Evolutionary conservation across 2,888 invertebrate genomes (phyloP).

Genomic region (Cenopis cana): DNA sequence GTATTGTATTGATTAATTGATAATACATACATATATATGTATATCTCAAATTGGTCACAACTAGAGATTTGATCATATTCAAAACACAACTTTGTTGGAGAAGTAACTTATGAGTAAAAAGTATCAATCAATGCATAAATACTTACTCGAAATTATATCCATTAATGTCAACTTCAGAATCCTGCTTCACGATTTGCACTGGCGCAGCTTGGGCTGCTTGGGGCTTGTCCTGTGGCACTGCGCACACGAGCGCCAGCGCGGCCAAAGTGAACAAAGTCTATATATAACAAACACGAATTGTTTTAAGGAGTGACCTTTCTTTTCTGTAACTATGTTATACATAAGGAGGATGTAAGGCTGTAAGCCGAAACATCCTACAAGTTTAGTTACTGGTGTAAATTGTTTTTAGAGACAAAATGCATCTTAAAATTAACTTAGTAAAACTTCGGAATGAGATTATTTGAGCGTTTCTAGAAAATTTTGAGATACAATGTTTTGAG

Average conservation of each 20-base stretch:
- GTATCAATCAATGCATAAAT: not conserved
- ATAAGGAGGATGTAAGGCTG: not conserved
- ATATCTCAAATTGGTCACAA: no score
- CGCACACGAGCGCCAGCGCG: constrained; percentile 66
- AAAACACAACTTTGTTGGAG: no score
- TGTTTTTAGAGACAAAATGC: no score
- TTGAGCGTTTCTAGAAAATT: no score
- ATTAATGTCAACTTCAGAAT: constrained; percentile 86
- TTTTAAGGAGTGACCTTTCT: not conserved
- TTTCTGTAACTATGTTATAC: not conserved
- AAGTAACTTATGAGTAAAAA: no score
- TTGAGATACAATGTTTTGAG: no score
- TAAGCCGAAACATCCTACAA: not conserved
- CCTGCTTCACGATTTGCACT: constrained; percentile 85
- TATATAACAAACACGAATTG: constrained; percentile 54
- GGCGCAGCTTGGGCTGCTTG: constrained; percentile 58
- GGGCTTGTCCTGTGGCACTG: constrained; percentile 61
- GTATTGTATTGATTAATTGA: no score
- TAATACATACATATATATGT: no score
- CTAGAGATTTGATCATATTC: no score
- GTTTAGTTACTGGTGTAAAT: no score
- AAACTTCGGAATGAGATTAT: no score
- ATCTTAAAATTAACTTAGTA: no score
- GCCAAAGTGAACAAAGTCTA: constrained; percentile 71
- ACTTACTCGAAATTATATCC: constrained; percentile 88